Evolutionary conservation across 2,888 invertebrate species (phyloP), one percentile per base, ranked within the genome.

Genomic region (Timema cristinae): DNA sequence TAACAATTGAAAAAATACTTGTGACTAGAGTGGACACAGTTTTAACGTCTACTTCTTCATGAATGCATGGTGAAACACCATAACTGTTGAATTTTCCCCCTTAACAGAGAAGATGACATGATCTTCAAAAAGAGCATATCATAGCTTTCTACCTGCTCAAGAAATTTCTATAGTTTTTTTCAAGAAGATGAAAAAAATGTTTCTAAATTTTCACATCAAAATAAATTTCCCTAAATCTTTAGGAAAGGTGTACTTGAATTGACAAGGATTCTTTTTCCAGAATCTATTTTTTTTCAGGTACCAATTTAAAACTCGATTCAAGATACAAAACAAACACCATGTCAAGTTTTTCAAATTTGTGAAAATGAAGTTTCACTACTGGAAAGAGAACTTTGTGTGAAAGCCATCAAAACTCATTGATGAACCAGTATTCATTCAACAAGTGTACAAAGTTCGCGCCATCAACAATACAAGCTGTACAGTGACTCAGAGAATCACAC

Each of bases 51-150:
- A 48, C 63, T 13, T 32, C 63, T 5, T 63, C 63, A 63, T 63
- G 63, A 63, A 48, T 63, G 32, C 47, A 63, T 63, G 63, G 63
- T 7, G 63, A 16, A 63, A 63, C 63, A 63, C 63, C 63, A 48
- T 63, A 2, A 32, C 47, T 32, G 63, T 47, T 47, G 63, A 63
- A 63, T 7, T 16, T 63, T n/a, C n/a, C 48, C 2, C 6, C 5
- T 47, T 63, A 9, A 32, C 63, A 63, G 63, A 63, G 63, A 32
- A 13, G 6, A 48, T 32, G 48, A 63, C 63, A 16, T 32, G 63
- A 63, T 63, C 63, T 63, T 47, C 63, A 48, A 16, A 16, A n/a
- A 63, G 32, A 48, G 63, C 63, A 63, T 8, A 47, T 32, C 10
- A 32, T 11, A 63, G 63, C 48, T 32, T 63, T 6, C 48, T 10